Base-by-base conservation (phyloP, 1,140 invertebrate species). In the Drosophila parvula region DNA sequence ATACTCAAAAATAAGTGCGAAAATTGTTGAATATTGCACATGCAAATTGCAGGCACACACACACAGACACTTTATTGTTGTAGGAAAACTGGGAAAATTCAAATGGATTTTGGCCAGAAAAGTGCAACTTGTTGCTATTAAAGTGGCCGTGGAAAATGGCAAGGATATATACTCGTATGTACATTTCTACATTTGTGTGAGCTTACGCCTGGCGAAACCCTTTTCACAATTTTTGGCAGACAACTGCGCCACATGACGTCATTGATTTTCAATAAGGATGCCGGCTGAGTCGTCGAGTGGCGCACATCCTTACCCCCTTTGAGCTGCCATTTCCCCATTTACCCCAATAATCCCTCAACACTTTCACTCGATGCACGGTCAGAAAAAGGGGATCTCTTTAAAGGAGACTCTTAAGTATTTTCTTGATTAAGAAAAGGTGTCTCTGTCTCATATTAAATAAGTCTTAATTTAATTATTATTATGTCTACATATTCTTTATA, bases 1-100 rank as follows among this genome's bases (percentile, higher is more conserved):
- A 88, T 88, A 88, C 84, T 88, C 84, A 90, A 89, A 88, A 88
- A 89, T 89, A 88, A 88, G 80, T 89, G 84, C 84, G 84, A 88
- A 81, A 88, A 84, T 84, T 78, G 67, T 64, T 50, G 68, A 78
- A 68, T 76, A 79, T 69, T 82, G 76, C 70, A 79, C 68, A 75
- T 63, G 71, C 63, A 65, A 57, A 73, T 44, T 41, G 71, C 48
- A 53, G 48, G 62, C n/a, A 63, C 22, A 38, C n/a, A 47, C 18
- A 18, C 5, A 43, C 9, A 58, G 10, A n/a, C 9, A 30, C 83
- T 78, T 84, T 74, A 84, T 84, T 77, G 73, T 68, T 74, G 74
- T 7, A 28, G 47, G 28, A 30, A 28, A 12, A 12, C n/a, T 12
- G 10, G 18, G 34, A 3, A 40, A 62, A 57, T 14, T 62, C 8